Evolutionary conservation across 1,140 invertebrate genomes (phyloP).

Genomic region (Drosophila micromelanica): DNA sequence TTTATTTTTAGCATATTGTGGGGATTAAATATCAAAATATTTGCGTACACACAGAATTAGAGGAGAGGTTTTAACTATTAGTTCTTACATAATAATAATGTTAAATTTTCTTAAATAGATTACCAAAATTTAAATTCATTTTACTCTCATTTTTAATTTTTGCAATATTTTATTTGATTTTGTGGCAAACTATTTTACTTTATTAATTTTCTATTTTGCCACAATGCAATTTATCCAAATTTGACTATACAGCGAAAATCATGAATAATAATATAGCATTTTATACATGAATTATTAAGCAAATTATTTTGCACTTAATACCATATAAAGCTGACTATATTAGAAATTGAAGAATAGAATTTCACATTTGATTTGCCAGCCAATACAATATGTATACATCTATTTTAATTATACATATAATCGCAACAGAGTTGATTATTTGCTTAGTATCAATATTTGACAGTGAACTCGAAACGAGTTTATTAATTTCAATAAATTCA

Average conservation of each 20-base stretch:
- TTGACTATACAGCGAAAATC: conserved; percentile 1
- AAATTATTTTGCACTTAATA: conserved; percentile 1
- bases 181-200: conserved; percentile 2
- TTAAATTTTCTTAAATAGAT: not conserved
- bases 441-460: conserved; percentile 15
- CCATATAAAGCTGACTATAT: not conserved
- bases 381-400: not conserved
- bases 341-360: not conserved
- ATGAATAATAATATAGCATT: conserved; percentile 22
- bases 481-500: conserved; percentile 39
- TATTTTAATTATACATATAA: conserved; percentile 12
- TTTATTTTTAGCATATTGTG: not conserved
- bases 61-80: not conserved
- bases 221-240: not conserved
- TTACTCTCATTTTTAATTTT: not conserved
- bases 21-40: conserved; percentile 15
- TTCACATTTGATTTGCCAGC: conserved; percentile 17
- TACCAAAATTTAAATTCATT: not conserved
- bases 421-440: conserved; percentile 6
- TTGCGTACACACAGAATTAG: not conserved
- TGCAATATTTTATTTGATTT: not conserved
- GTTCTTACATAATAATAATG: not conserved
- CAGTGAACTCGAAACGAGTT: conserved; percentile 6
- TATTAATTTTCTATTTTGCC: not conserved
- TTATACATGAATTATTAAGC: conserved; percentile 19